phyloP scores from a whole-genome alignment of 2,888 invertebrate genomes.

The Drosophila buzzatii region DNA sequence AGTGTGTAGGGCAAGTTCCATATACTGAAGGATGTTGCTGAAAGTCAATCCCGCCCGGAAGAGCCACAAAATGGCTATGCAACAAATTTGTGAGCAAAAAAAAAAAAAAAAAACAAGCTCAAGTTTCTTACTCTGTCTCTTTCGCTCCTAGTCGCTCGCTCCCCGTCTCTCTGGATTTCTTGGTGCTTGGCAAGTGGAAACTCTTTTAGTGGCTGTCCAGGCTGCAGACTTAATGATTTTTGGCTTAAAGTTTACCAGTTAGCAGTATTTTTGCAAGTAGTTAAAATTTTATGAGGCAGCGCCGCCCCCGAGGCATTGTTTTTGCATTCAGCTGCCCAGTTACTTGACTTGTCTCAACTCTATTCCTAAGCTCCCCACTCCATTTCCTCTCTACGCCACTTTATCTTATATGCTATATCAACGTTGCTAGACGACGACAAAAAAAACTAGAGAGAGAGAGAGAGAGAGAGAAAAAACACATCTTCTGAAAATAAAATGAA shows the following conservation, averaged over 20 bases:
- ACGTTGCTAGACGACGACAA: conserved; percentile 32
- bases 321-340: conserved; percentile 61
- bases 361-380: conserved; percentile 2
- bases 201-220: conserved; percentile 49
- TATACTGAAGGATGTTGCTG: conserved; percentile 12
- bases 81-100: conserved; percentile 67
- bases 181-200: conserved; percentile 27
- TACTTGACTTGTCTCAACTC: conserved; percentile 23
- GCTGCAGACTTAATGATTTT: conserved; percentile 78
- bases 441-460: conserved; percentile 8
- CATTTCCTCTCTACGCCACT: neutral
- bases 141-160: no score
- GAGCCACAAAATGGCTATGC: conserved; percentile 72
- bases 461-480: conserved; percentile 16
- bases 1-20: neutral
- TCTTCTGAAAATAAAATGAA: conserved; percentile 50
- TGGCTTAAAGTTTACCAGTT: conserved; percentile 80
- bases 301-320: conserved; percentile 59
- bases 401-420: conserved; percentile 65
- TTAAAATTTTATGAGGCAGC: conserved; percentile 75
- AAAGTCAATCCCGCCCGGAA: conserved; percentile 34
- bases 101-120: conserved; percentile 37
- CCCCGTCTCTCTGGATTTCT: neutral
- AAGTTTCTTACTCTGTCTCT: conserved; percentile 6
- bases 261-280: conserved; percentile 79